A percentile compares a stretch with the other conserved stretches of the same genome.
These are phyloP conservation scores for Lethrus apterus DNA, from an alignment of 1,140 invertebrate species.

Conservation along the genomic window DNA sequence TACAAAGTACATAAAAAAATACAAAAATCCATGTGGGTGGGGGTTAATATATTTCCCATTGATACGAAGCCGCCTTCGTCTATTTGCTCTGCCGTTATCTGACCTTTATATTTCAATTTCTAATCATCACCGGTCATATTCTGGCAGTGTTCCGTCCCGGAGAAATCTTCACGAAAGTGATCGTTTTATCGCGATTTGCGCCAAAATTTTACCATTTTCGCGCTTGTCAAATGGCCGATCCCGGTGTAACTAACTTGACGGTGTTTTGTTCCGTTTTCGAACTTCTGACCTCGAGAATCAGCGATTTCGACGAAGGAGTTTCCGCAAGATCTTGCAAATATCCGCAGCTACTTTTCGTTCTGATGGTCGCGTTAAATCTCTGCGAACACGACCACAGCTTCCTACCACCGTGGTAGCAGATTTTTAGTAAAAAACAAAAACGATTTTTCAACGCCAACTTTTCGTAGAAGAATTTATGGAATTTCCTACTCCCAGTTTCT, in stretches of 20 bases:
- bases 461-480: background rate
- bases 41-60: no score
- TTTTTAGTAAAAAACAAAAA: background rate
- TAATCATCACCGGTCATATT: no score
- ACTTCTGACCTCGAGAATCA: constrained; percentile 11
- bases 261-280: background rate
- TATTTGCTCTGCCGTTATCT: no score
- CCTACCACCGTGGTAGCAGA: constrained; percentile 30
- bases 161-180: no score
- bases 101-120: no score
- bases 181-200: constrained; percentile 11
- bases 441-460: background rate
- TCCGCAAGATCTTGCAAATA: constrained; percentile 23
- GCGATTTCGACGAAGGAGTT: no score
- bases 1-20: no score
- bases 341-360: constrained; percentile 23
- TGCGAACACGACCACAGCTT: constrained; percentile 35
- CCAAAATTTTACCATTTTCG: constrained; percentile 9
- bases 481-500: background rate
- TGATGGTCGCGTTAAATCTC: constrained; percentile 33
- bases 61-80: no score
- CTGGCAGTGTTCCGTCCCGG: no score
- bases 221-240: constrained; percentile 33
- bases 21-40: no score
- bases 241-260: constrained; percentile 23